phyloP scores from a whole-genome alignment of 1,140 invertebrate genomes.

The Pseudomyrmex dendroicus region DNA sequence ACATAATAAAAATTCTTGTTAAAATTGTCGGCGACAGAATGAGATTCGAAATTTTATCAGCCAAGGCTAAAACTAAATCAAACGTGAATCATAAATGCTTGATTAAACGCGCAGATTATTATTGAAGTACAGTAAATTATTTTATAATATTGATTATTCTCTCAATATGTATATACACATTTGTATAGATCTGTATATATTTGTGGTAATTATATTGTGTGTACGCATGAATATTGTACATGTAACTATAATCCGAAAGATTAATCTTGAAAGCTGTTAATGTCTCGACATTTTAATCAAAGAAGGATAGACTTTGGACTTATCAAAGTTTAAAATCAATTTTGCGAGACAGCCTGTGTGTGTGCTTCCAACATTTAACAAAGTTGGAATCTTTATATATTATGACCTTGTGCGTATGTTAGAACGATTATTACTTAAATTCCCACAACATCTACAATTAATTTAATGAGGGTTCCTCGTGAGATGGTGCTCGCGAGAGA shows the following conservation, averaged over 20 bases:
- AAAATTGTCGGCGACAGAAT: conserved; percentile 33
- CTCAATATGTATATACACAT: too few relatives aligned
- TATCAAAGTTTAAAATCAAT: neutral
- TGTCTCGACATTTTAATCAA: too few relatives aligned
- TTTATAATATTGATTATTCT: conserved; percentile 30
- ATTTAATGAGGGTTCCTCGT: conserved; percentile 48
- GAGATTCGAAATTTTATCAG: conserved; percentile 7
- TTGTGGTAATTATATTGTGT: neutral
- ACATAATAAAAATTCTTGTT: conserved; percentile 46
- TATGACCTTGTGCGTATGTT: conserved; percentile 13
- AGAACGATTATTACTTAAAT: conserved; percentile 34
- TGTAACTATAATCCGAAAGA: neutral
- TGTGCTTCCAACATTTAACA: neutral
- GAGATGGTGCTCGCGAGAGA: neutral
- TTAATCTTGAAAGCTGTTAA: too few relatives aligned
- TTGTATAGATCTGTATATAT: neutral
- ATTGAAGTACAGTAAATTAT: neutral
- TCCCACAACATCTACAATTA: conserved; percentile 41
- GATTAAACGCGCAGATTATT: conserved; percentile 33
- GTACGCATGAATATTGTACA: neutral
- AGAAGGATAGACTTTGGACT: neutral
- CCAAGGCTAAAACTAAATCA: neutral
- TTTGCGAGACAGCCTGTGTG: neutral
- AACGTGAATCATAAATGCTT: conserved; percentile 38
- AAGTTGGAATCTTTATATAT: neutral